Evolutionary conservation across 1,140 invertebrate genomes (phyloP), one percentile per base, ranked within the genome.

Genomic region (Microvelia longipes): DNA sequence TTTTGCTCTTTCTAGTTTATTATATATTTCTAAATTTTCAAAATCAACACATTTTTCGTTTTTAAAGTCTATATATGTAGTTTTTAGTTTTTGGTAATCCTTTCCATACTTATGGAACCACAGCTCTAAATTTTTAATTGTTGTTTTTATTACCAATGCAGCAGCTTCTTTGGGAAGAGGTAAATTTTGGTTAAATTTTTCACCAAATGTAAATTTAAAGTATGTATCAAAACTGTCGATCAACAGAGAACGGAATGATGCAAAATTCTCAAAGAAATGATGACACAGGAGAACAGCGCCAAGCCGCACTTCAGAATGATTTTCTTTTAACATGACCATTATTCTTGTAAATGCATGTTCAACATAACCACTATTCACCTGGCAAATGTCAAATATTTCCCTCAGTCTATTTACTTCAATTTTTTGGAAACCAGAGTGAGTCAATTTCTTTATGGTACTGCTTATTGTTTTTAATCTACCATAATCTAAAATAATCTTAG

Each of bases 301-400:
- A n/a, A 79, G 78, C 29, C 85, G 77, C 35, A 86, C 80, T 78
- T 87, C 83, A 15, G 84, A 77, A 79, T 87, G 85, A 1, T 83
- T 78, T 73, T 82, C 80, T 30, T 79, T 76, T 15, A 86, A 74
- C 63, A 14, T 5, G 2, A 26, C 2, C 11, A 64, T 14, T 64
- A 64, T 64, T 64, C 25, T 64, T 14, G 62, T 13, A 64, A 64
- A 64, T 13, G 24, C 25, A 64, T 64, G 25, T 24, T 64, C 62
- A 14, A 64, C 62, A 64, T 64, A 64, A 2, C 24, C 24, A 64
- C 24, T 24, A 24, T 64, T 64, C 2, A 64, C 24, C 24, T 64
- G 11, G 24, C 62, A 64, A 64, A 64, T 24, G 25, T 25, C 24
- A 64, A 15, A 14, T 64, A 64, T 64, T 64, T 64, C 62, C 24